Percentiles rank a stretch among this genome's conserved stretches.
These are phyloP conservation scores for Microtus montanus DNA, from an alignment of 2,113 vertebrate species.

Conservation along the genomic window DNA sequence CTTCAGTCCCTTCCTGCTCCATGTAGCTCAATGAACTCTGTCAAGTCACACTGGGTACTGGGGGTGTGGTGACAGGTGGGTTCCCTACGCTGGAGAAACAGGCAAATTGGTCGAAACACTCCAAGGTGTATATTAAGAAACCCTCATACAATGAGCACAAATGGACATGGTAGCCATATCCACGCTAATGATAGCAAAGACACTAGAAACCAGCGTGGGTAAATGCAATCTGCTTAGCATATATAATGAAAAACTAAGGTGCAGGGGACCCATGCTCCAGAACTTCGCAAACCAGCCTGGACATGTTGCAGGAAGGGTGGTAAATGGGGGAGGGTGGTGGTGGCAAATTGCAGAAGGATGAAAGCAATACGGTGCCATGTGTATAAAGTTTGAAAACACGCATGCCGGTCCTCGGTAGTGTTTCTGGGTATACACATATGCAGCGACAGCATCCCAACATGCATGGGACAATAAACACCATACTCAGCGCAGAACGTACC, in stretches of 20 bases:
- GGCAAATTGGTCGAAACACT: background rate
- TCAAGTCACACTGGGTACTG: no score
- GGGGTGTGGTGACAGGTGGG: background rate
- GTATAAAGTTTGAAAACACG: slow-evolving; percentile 70
- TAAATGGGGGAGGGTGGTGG: background rate
- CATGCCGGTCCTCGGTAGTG: background rate
- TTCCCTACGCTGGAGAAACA: background rate
- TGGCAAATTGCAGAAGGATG: slow-evolving; percentile 36
- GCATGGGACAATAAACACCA: slow-evolving; percentile 42
- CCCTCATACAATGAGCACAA: background rate
- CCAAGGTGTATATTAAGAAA: background rate
- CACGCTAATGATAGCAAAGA: background rate
- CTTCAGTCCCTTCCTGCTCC: background rate
- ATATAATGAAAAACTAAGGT: background rate
- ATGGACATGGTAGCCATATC: background rate
- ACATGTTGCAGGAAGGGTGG: background rate
- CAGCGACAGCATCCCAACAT: background rate
- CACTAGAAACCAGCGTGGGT: background rate
- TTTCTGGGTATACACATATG: slow-evolving; percentile 62
- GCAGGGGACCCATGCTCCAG: background rate
- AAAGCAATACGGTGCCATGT: slow-evolving; percentile 27
- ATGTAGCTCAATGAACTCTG: background rate
- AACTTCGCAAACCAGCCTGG: slow-evolving; percentile 6
- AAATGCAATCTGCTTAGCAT: background rate
- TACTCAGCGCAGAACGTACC: slow-evolving; percentile 1